Evolutionary conservation across 2,113 vertebrate species (phyloP).

Genomic region (Carlito syrichta): DNA sequence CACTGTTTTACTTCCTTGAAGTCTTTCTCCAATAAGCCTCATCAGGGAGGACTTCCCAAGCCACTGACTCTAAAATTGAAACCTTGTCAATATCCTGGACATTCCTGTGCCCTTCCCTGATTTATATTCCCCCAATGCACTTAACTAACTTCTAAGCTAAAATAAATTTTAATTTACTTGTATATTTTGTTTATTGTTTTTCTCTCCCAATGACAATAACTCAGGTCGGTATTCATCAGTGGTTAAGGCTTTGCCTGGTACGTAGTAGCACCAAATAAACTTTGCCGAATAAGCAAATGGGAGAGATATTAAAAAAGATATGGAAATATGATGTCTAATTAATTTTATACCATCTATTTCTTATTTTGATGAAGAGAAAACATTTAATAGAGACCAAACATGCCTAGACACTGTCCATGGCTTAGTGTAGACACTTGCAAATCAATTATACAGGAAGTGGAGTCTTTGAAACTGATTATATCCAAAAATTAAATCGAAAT

Average conservation of each 20-base stretch:
- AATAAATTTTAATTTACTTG: too few species aligned
- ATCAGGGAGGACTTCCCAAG: rapidly evolving
- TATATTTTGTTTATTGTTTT: background rate
- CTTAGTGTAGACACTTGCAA: background rate
- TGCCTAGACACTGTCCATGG: background rate
- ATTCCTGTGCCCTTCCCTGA: background rate
- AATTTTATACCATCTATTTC: background rate
- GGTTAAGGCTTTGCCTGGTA: background rate
- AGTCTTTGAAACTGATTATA: background rate
- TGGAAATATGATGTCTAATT: background rate
- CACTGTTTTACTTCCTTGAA: background rate
- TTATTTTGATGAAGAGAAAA: background rate
- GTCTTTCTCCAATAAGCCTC: too few species aligned
- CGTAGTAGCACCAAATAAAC: background rate
- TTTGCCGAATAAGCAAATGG: background rate
- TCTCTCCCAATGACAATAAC: background rate
- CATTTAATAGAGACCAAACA: too few species aligned
- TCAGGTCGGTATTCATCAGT: background rate
- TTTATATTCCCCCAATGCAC: background rate
- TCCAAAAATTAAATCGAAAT: background rate
- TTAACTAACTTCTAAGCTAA: background rate
- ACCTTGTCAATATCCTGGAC: rapidly evolving
- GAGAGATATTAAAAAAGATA: background rate
- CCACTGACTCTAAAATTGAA: background rate
- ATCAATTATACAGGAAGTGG: background rate